phyloP scores from a whole-genome alignment of 2,888 invertebrate genomes.

The Sinotaia quadrata region DNA sequence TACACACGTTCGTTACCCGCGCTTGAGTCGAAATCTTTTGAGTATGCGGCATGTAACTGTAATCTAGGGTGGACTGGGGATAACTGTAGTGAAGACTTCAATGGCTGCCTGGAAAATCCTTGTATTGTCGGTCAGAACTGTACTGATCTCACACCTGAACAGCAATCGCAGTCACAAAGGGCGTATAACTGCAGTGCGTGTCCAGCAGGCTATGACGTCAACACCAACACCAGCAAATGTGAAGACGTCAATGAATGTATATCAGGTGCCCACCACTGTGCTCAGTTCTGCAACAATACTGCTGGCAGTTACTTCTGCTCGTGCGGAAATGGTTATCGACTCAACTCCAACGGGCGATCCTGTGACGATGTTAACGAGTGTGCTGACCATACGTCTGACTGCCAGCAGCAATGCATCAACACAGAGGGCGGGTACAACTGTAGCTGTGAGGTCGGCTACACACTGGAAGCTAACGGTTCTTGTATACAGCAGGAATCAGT shows the following conservation, averaged over 20 bases:
- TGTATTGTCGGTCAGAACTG: constrained; percentile 36
- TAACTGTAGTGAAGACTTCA: constrained; percentile 23
- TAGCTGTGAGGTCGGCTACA: constrained; percentile 27
- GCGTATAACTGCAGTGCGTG: constrained; percentile 26
- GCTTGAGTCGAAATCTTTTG: not conserved
- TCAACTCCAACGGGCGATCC: not conserved
- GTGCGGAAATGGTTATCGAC: not conserved
- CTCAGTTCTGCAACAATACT: not conserved
- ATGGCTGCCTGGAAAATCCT: constrained; percentile 42
- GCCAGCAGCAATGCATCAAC: constrained; percentile 35
- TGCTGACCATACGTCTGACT: constrained; percentile 11
- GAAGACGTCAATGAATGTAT: not conserved
- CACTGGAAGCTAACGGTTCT: not conserved
- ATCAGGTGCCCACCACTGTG: not conserved
- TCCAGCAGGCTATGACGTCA: constrained; percentile 19
- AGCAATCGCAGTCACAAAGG: constrained; percentile 11
- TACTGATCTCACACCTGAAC: constrained; percentile 32
- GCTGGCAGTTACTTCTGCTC: not conserved
- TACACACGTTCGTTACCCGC: not conserved
- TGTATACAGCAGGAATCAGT: not conserved
- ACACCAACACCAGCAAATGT: not conserved
- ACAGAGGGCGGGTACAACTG: constrained; percentile 34
- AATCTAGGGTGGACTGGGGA: constrained; percentile 37
- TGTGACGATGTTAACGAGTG: constrained; percentile 37
- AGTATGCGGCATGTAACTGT: constrained; percentile 35